Conservation (phyloP, 2,888 invertebrate genomes). For the Nasonia oneida region DNA sequence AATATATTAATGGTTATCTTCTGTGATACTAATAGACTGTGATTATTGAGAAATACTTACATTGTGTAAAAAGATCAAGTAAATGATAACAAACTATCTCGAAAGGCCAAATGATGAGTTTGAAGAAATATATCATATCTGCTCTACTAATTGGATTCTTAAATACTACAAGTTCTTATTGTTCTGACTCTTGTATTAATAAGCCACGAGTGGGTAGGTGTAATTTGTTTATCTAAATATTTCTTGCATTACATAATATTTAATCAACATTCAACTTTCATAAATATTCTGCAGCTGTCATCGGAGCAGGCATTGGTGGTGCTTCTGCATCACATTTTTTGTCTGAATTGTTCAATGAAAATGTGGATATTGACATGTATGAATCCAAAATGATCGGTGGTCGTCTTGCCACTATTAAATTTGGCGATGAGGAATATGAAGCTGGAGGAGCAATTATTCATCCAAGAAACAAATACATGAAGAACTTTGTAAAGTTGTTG, state of each 20-base stretch:
- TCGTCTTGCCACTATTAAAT: slow-evolving; percentile 80
- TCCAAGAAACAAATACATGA: slow-evolving; percentile 82
- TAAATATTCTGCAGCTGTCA: slow-evolving; percentile 79
- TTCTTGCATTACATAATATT: background rate
- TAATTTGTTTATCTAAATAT: background rate
- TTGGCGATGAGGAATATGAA: slow-evolving; percentile 81
- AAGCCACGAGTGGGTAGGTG: slow-evolving; percentile 68
- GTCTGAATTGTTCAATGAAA: slow-evolving; percentile 76
- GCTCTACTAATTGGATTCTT: slow-evolving; percentile 52
- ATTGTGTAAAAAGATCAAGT: background rate
- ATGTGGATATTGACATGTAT: slow-evolving; percentile 81
- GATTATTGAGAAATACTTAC: background rate
- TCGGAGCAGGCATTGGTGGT: slow-evolving; percentile 84
- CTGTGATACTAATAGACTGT: slow-evolving; percentile 9
- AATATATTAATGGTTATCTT: background rate
- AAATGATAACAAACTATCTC: background rate
- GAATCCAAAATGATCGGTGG: slow-evolving; percentile 82
- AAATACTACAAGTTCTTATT: slow-evolving; percentile 34
- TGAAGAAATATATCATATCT: slow-evolving; percentile 12
- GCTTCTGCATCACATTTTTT: slow-evolving; percentile 82
- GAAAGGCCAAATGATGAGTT: background rate
- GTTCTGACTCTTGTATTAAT: slow-evolving; percentile 49
- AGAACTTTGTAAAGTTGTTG: slow-evolving; percentile 80
- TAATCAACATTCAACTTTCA: slow-evolving; percentile 42
- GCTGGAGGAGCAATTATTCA: slow-evolving; percentile 83